Percentiles rank a stretch among this genome's conserved stretches.
Evolutionary conservation across 1,140 invertebrate species (phyloP).

Genomic region (Papilio machaon): DNA sequence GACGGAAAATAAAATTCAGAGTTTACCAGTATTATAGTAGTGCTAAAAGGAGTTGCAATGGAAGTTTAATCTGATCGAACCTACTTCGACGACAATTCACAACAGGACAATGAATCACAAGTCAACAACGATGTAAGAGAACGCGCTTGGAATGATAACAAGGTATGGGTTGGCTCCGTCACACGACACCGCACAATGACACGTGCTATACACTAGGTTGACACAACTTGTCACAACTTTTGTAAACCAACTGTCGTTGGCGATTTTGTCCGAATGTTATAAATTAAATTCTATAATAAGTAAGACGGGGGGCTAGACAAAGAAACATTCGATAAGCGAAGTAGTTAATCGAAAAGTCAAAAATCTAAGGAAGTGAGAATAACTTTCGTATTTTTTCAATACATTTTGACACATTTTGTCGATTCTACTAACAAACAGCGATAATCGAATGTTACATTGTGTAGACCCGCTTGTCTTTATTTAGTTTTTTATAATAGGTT

Average conservation of each 20-base stretch:
- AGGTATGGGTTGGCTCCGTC: background rate
- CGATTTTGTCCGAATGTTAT: background rate
- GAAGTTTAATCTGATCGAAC: background rate
- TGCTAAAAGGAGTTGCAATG: background rate
- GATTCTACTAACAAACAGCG: no score
- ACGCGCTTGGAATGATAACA: slow-evolving; percentile 3
- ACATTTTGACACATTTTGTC: no score
- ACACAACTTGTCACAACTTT: background rate
- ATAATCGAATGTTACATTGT: no score
- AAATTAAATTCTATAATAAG: background rate
- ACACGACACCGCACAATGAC: background rate
- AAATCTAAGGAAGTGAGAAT: no score
- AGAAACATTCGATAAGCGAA: no score
- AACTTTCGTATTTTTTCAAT: no score
- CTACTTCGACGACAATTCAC: background rate
- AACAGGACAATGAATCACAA: background rate
- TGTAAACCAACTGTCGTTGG: background rate
- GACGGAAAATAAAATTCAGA: no score
- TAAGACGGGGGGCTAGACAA: background rate
- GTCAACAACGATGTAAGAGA: background rate
- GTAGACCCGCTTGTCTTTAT: no score
- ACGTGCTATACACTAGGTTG: background rate
- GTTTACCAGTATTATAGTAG: no score
- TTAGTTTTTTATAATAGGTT: no score
- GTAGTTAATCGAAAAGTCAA: no score